Evolutionary conservation across 2,797 vertebrate genomes (phyloP).

Genomic region (Euthynnus affinis): DNA sequence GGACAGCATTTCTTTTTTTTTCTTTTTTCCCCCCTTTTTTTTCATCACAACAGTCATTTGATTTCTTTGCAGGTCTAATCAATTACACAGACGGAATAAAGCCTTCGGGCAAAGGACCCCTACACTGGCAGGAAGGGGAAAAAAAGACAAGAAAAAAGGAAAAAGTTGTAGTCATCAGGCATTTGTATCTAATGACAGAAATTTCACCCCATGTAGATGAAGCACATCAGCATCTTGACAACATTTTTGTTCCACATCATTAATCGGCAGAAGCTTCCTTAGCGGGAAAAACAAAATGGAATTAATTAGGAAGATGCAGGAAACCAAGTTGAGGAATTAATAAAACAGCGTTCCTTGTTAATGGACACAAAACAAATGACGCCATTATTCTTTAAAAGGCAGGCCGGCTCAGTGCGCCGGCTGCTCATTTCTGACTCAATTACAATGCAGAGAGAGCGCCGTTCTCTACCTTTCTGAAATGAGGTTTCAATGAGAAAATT

Average conservation of each 20-base stretch:
- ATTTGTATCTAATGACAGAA: slow-evolving; percentile 86
- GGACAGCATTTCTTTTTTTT: slow-evolving; percentile 20
- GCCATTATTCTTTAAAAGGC: slow-evolving; percentile 84
- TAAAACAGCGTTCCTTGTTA: slow-evolving; percentile 87
- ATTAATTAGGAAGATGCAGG: slow-evolving; percentile 90
- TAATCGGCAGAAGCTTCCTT: slow-evolving; percentile 89
- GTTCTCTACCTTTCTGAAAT: slow-evolving; percentile 84
- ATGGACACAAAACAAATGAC: slow-evolving; percentile 88
- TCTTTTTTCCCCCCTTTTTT: slow-evolving; percentile 22
- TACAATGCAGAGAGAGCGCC: slow-evolving; percentile 76
- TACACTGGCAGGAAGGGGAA: slow-evolving; percentile 72
- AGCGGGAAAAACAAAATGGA: slow-evolving; percentile 88
- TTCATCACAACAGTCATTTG: slow-evolving; percentile 62
- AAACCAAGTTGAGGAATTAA: slow-evolving; percentile 91
- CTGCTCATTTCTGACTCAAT: slow-evolving; percentile 84
- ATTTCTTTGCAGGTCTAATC: slow-evolving; percentile 82
- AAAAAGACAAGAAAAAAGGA: slow-evolving; percentile 26
- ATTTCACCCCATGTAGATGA: slow-evolving; percentile 83
- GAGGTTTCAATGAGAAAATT: slow-evolving; percentile 85
- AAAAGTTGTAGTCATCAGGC: slow-evolving; percentile 84
- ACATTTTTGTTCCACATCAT: slow-evolving; percentile 87
- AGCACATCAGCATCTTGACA: slow-evolving; percentile 87
- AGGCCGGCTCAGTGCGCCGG: slow-evolving; percentile 73
- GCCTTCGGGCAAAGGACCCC: slow-evolving; percentile 79
- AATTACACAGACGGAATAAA: slow-evolving; percentile 82